phyloP scores from a whole-genome alignment of 2,888 invertebrate species.

The Aplocera efformata region DNA sequence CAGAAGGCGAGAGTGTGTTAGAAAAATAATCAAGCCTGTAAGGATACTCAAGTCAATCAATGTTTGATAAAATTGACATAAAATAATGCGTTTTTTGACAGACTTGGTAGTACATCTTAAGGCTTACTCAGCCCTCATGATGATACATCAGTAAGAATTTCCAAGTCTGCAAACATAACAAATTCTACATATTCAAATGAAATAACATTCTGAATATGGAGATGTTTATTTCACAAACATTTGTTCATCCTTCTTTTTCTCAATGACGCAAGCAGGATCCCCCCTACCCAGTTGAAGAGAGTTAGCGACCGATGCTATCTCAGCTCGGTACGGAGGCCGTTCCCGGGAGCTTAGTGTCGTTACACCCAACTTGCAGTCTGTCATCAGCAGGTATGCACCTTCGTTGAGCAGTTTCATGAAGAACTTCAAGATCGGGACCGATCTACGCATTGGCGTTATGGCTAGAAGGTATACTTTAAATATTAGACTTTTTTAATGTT shows the following conservation, averaged over 20 bases:
- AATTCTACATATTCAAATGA: no score
- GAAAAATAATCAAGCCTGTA: no score
- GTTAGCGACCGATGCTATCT: slow-evolving; percentile 36
- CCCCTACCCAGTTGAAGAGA: slow-evolving; percentile 44
- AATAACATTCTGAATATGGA: no score
- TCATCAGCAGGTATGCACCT: slow-evolving; percentile 51
- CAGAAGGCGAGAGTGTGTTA: no score
- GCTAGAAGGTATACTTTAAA: slow-evolving; percentile 31
- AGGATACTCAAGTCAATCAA: no score
- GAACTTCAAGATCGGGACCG: slow-evolving; percentile 52
- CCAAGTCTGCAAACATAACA: no score
- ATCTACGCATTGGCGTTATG: slow-evolving; percentile 35
- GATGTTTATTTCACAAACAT: slow-evolving; percentile 27
- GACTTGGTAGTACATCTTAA: no score
- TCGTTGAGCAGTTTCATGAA: slow-evolving; percentile 49
- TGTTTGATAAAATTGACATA: no score
- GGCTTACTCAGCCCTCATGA: no score
- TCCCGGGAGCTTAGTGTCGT: slow-evolving; percentile 35
- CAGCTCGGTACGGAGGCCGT: slow-evolving; percentile 35
- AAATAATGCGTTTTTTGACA: no score
- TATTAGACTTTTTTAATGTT: no score
- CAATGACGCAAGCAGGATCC: slow-evolving; percentile 40
- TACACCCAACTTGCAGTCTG: slow-evolving; percentile 53
- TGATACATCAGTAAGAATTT: no score
- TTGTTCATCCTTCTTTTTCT: slow-evolving; percentile 39